These are phyloP conservation scores for Ctenosaura bakeri DNA, from an alignment of 2,797 vertebrate genomes.

Conservation along the genomic window DNA sequence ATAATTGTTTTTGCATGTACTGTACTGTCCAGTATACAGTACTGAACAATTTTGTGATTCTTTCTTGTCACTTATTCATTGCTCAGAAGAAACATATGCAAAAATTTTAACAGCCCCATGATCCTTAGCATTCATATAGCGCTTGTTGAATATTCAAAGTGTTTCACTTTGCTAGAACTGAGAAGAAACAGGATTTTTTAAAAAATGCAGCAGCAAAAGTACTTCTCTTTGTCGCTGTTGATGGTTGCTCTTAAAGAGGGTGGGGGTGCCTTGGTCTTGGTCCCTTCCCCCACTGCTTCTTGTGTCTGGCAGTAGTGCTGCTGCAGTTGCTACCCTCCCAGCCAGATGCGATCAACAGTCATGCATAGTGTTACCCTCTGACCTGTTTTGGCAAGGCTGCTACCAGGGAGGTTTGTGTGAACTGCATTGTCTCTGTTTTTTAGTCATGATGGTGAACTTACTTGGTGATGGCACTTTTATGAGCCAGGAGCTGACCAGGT, in stretches of 20 bases:
- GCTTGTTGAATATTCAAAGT: background rate
- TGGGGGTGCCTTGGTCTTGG: background rate
- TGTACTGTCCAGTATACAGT: too few species aligned
- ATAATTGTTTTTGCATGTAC: too few species aligned
- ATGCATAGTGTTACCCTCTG: too few species aligned
- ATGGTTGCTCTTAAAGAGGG: background rate
- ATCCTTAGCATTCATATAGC: background rate
- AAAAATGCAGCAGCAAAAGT: background rate
- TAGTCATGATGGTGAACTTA: background rate
- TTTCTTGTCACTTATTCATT: background rate
- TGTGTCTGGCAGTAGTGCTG: background rate
- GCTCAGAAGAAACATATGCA: fast-evolving
- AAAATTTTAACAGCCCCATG: background rate
- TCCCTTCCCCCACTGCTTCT: too few species aligned
- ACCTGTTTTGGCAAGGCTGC: background rate
- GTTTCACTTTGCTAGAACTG: too few species aligned
- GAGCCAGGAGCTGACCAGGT: background rate
- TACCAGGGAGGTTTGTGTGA: background rate
- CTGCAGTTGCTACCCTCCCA: background rate
- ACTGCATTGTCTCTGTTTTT: background rate
- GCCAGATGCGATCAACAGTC: background rate
- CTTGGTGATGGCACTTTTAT: background rate
- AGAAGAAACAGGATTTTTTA: too few species aligned
- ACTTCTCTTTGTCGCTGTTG: background rate
- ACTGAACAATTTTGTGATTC: too few species aligned